These are phyloP conservation scores for Ormyrus rosae DNA, from an alignment of 2,888 invertebrate genomes.

Conservation along the genomic window DNA sequence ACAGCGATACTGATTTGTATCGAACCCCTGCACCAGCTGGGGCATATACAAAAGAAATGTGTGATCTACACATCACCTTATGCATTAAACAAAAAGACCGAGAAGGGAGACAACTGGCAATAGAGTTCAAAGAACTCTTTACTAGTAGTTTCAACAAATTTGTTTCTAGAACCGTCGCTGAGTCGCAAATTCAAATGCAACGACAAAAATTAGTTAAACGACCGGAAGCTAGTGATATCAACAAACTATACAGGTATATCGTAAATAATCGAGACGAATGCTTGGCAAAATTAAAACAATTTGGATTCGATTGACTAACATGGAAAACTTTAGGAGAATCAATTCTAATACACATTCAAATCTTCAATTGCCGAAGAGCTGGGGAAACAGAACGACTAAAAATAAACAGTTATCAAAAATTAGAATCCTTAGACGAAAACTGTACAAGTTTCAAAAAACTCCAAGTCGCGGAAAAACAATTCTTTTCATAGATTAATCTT, in stretches of 20 bases:
- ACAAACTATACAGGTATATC: background rate
- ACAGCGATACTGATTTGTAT: background rate
- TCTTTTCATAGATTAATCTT: no score
- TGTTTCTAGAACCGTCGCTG: background rate
- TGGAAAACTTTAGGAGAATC: background rate
- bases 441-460: background rate
- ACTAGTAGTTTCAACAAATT: background rate
- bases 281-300: background rate
- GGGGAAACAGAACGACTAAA: background rate
- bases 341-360: background rate
- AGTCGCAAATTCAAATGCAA: background rate
- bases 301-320: background rate
- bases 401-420: background rate
- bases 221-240: background rate
- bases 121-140: background rate
- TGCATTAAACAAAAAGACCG: background rate
- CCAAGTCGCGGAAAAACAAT: no score
- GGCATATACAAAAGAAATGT: conserved; percentile 1
- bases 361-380: background rate
- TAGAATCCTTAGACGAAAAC: background rate
- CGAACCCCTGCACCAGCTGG: background rate
- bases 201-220: background rate
- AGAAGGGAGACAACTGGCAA: background rate
- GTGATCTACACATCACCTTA: background rate
- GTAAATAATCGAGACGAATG: background rate